Percentiles rank a stretch among this genome's conserved stretches.
These are phyloP conservation scores for Noctua janthina DNA, from an alignment of 2,888 invertebrate species.

Conservation along the genomic window DNA sequence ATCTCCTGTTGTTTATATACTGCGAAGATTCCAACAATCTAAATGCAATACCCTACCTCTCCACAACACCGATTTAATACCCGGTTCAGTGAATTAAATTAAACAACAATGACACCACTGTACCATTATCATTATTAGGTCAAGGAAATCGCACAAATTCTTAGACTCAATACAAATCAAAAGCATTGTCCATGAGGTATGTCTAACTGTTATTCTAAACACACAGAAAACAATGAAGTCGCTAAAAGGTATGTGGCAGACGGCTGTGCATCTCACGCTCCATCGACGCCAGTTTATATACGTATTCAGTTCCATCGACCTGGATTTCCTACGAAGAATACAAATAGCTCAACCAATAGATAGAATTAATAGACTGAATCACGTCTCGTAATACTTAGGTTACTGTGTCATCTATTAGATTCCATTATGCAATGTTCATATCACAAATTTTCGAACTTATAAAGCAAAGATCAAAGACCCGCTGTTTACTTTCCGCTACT, in stretches of 20 bases:
- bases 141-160: conserved; percentile 66
- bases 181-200: conserved; percentile 64
- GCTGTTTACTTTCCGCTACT: conserved; percentile 39
- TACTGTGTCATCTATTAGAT: conserved; percentile 52
- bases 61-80: conserved; percentile 50
- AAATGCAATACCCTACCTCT: conserved; percentile 62
- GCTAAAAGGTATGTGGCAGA: conserved; percentile 70
- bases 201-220: conserved; percentile 74
- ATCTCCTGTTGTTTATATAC: conserved; percentile 69
- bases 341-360: conserved; percentile 74
- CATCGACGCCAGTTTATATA: conserved; percentile 71
- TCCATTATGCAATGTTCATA: conserved; percentile 39
- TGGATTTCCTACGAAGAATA: conserved; percentile 79
- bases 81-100: conserved; percentile 54
- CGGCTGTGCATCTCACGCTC: conserved; percentile 74
- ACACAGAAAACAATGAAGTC: conserved; percentile 75
- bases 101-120: conserved; percentile 44
- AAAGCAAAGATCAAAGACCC: conserved; percentile 13
- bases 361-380: conserved; percentile 68
- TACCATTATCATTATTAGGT: conserved; percentile 39
- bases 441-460: conserved; percentile 25
- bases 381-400: conserved; percentile 60
- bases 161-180: conserved; percentile 58
- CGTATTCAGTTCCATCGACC: conserved; percentile 77
- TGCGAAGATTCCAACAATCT: conserved; percentile 59